Evolutionary conservation across 2,797 vertebrate genomes (phyloP).

Genomic region (Hylomyscus alleni): DNA sequence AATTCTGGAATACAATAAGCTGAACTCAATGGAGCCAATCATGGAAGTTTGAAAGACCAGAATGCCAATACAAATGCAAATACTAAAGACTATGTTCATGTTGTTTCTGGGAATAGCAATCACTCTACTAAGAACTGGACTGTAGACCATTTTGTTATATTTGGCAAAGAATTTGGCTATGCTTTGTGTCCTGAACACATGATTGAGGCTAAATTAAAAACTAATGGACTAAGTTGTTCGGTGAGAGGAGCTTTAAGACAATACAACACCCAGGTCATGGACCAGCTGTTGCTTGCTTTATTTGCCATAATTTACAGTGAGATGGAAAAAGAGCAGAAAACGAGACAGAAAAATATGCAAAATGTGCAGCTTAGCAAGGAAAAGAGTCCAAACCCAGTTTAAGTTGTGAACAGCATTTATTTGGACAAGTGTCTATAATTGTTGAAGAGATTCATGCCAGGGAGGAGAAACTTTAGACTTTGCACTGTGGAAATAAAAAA

Average conservation of each 20-base stretch:
- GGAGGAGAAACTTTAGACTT: not conserved
- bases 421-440: not conserved
- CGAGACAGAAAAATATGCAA: not conserved
- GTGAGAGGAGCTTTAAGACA: not conserved
- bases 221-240: not conserved
- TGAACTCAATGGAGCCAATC: not conserved
- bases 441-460: not conserved
- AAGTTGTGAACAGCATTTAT: not conserved
- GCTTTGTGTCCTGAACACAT: not conserved
- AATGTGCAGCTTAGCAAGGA: not conserved
- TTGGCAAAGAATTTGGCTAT: not conserved
- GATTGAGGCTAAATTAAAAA: not conserved
- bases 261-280: not conserved
- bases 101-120: not conserved
- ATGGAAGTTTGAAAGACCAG: not conserved
- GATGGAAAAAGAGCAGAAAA: not conserved
- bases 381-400: not conserved
- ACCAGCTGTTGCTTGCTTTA: not conserved
- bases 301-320: not conserved
- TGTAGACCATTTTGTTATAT: not conserved
- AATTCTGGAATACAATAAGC: not conserved
- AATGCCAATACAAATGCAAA: not conserved
- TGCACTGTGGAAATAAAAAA: not conserved
- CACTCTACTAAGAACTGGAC: not conserved
- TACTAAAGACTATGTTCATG: not conserved